Percentiles rank a stretch among this genome's conserved stretches.
Evolutionary conservation across 2,888 invertebrate species (phyloP).

Genomic region (Caenorhabditis macrosperma): DNA sequence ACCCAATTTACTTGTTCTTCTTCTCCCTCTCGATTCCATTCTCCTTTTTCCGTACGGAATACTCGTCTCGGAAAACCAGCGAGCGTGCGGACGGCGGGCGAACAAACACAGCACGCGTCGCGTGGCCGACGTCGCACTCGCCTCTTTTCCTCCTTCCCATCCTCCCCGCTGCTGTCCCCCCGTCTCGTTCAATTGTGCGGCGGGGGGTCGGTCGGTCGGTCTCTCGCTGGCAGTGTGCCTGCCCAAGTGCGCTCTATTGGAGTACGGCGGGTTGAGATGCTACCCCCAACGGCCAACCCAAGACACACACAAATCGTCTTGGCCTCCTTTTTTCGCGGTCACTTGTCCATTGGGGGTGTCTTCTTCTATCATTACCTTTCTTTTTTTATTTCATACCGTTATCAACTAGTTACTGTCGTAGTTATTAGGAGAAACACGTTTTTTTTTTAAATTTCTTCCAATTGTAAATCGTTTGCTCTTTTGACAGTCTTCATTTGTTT

Average conservation of each 20-base stretch:
- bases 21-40: background rate
- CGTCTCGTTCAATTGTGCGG: background rate
- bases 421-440: too few relatives aligned
- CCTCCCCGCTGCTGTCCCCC: background rate
- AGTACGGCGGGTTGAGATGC: background rate
- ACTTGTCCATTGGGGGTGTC: constrained; percentile 8
- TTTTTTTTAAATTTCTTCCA: too few relatives aligned
- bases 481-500: background rate
- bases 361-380: background rate
- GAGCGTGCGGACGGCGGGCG: background rate
- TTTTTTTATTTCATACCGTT: background rate
- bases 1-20: background rate
- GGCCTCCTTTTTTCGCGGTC: constrained; percentile 50
- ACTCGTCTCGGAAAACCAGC: background rate
- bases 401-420: background rate
- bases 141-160: background rate
- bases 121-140: background rate
- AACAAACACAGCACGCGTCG: background rate
- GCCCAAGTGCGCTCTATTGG: constrained; percentile 5
- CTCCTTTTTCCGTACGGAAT: background rate
- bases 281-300: background rate
- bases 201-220: background rate
- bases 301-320: constrained; percentile 26
- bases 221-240: background rate
- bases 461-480: too few relatives aligned